Conservation (phyloP, 2,888 invertebrate species). For the Oligia strigilis region DNA sequence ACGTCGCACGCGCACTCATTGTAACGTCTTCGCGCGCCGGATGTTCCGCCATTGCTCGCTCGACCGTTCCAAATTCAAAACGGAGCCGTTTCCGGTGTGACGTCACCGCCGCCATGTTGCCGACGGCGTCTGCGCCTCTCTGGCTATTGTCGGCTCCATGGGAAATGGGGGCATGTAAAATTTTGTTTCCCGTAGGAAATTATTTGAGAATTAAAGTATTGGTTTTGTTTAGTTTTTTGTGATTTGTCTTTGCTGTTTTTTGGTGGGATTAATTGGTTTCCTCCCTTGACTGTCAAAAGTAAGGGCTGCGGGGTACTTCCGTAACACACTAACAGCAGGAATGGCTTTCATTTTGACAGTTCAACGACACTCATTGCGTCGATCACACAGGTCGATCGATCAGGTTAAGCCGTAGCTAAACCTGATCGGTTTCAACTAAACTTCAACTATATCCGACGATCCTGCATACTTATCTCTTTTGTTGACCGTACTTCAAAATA, state of each 20-base stretch:
- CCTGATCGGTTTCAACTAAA: too few relatives aligned
- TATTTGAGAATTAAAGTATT: slow-evolving; percentile 68
- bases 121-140: slow-evolving; percentile 82
- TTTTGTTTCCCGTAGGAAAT: slow-evolving; percentile 85
- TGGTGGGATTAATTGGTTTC: slow-evolving; percentile 19
- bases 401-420: too few relatives aligned
- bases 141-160: slow-evolving; percentile 77
- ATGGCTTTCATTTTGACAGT: not conserved
- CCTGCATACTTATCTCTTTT: too few relatives aligned
- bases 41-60: slow-evolving; percentile 90
- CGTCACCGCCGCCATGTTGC: slow-evolving; percentile 87
- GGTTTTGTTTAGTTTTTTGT: slow-evolving; percentile 48
- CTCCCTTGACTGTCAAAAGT: not conserved
- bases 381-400: too few relatives aligned
- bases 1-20: slow-evolving; percentile 83
- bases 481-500: too few relatives aligned
- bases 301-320: not conserved
- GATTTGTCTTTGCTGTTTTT: slow-evolving; percentile 29
- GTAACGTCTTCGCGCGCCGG: slow-evolving; percentile 89
- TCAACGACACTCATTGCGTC: not conserved
- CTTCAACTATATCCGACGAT: too few relatives aligned
- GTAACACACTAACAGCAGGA: not conserved
- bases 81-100: slow-evolving; percentile 90
- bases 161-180: slow-evolving; percentile 87
- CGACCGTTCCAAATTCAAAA: slow-evolving; percentile 91